Evolutionary conservation across 2,888 invertebrate genomes (phyloP), one percentile per base, ranked within the genome.

Genomic region (Ophraella communa): DNA sequence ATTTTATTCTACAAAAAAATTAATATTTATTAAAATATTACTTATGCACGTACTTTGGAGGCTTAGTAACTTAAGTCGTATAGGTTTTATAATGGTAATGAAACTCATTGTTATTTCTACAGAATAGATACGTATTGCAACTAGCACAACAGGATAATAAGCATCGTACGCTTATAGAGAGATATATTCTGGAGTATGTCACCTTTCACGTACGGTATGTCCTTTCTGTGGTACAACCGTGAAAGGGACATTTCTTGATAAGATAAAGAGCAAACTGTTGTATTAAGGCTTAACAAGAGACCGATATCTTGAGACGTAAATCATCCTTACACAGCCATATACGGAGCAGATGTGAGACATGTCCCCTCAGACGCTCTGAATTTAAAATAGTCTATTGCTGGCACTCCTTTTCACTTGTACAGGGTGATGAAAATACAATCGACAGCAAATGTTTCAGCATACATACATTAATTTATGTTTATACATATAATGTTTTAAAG

Each of bases 241-340:
- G 56, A 57, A 66, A 59, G 64, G 60, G 72, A 69, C 67, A 59
- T 65, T 58, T 58, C 17, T 67, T 77, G 80, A 80, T 80, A 80
- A 80, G 80, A 80, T 80, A 80, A 74, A 79, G 78, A 79, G 76
- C 77, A 73, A 77, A 77, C 77, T 76, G 76, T 75, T 78, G 78
- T 79, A 79, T 78, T 77, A 74, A 73, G 76, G 72, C 73, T 77
- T 77, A 79, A 80, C 80, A 80, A 79, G 78, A 74, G 77, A 77
- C 80, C 79, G 79, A 80, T 81, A 81, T 81, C 81, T 78, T 72
- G 73, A 72, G 64, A 75, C 76, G 79, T 81, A 80, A 81, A 81
- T 81, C 80, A 80, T 80, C 77, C 74, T 70, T 69, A 75, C 77
- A 74, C 77, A 73, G 75, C 80, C 80, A 77, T 79, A 80, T 80